Evolutionary conservation across 2,113 vertebrate genomes (phyloP).

Genomic region (Melanerpes formicivorus): DNA sequence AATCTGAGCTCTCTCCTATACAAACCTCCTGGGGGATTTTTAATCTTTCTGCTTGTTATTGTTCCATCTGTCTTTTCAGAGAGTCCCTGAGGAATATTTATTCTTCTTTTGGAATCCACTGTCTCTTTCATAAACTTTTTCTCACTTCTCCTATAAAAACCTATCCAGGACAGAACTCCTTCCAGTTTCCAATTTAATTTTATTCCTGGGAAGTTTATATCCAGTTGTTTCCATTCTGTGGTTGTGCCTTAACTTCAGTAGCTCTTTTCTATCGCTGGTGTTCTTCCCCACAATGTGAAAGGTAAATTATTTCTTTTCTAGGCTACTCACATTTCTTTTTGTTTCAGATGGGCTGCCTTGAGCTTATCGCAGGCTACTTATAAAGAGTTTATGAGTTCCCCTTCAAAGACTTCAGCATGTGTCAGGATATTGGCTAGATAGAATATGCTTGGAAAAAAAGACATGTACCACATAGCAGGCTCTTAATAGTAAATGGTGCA

Average conservation of each 20-base stretch:
- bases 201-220: slow-evolving; percentile 11
- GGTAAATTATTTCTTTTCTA: neutral
- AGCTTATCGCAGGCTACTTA: neutral
- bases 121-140: slow-evolving; percentile 50
- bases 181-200: slow-evolving; percentile 52
- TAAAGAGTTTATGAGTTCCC: neutral
- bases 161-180: neutral
- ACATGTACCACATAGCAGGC: neutral
- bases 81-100: slow-evolving; percentile 28
- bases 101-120: slow-evolving; percentile 36
- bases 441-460: neutral
- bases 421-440: neutral
- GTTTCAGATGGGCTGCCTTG: neutral
- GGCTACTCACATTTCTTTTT: neutral
- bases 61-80: slow-evolving; percentile 35
- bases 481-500: neutral
- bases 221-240: slow-evolving; percentile 16
- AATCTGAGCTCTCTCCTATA: neutral
- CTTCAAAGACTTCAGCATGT: neutral
- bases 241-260: neutral
- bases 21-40: neutral
- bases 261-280: neutral
- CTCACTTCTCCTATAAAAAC: slow-evolving; percentile 52
- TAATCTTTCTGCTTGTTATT: slow-evolving; percentile 40
- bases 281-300: neutral